Evolutionary conservation across 2,797 vertebrate species (phyloP).

Genomic region (Neosilurus hyrtlii): DNA sequence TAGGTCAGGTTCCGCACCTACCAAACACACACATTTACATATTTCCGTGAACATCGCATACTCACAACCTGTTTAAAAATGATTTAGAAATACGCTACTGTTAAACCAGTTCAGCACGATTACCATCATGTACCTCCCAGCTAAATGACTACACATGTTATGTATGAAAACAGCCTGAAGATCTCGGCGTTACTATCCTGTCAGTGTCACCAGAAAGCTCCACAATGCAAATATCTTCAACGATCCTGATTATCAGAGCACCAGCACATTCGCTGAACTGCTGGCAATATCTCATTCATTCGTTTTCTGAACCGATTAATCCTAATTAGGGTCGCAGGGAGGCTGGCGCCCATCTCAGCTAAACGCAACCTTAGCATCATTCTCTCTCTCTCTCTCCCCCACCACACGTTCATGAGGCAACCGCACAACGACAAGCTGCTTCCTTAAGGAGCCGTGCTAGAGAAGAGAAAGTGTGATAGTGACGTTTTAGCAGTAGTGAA

Average conservation of each 20-base stretch:
- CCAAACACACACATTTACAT: neutral
- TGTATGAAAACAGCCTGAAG: neutral
- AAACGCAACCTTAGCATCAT: no score
- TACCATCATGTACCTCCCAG: constrained; percentile 1
- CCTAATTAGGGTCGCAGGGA: no score
- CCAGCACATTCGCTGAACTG: neutral
- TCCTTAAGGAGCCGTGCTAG: no score
- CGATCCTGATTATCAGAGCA: neutral
- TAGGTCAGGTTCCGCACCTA: constrained; percentile 97
- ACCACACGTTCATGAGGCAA: no score
- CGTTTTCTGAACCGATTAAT: no score
- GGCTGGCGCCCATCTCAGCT: no score
- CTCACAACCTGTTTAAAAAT: neutral
- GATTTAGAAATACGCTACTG: constrained; percentile 3
- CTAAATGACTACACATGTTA: constrained; percentile 9
- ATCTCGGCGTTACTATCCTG: neutral
- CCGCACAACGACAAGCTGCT: no score
- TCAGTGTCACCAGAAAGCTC: neutral
- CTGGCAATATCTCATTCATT: neutral
- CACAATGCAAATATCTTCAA: neutral
- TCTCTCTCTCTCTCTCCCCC: no score
- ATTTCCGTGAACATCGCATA: neutral
- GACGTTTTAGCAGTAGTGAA: no score
- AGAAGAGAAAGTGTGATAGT: no score
- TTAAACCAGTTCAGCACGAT: constrained; percentile 9